Base-by-base conservation (phyloP, 2,797 vertebrate species). In the Girardinus metallicus region DNA sequence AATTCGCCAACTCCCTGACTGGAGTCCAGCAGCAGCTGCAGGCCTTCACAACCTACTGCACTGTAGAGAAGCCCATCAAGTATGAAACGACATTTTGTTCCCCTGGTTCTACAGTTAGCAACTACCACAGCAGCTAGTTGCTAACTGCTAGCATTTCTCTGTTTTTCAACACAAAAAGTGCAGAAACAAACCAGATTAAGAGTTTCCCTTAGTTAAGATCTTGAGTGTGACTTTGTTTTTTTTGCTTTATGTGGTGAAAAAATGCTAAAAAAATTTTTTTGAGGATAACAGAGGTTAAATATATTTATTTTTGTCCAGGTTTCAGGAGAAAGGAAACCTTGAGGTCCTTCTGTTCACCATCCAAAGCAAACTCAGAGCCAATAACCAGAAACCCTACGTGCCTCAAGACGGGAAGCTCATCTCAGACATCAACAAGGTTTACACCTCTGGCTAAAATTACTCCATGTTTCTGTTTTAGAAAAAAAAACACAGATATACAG, bases 11-110 rank as follows among this genome's bases (percentile, higher is more conserved):
- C 95, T 99, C 98, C 0, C 79, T 99, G 78, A 93, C 93, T 0
- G 98, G 98, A 1, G 98, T 99, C 5, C 98, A 99, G 89, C 98
- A 98, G 91, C 98, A 99, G 91, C 96, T 99, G 0, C 98, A 98
- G 86, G 97, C 97, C 31, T 99, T 99, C 88, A 99, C 97, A 0
- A 97, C 97, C 84, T 99, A 99, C 94, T 99, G 98, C 94, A 99
- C 97, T 23, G 93, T 98, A 66, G 98, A 99, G 94, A 99, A 99
- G 55, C 98, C 98, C 0, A 95, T 96, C 93, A 99, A 99, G 98
- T 99, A 95, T 0, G 21, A 53, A 53, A 53, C 23, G 0, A 26
- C 51, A 53, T 26, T 26, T 10, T 26, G 23, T 26, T 49, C 16
- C 47, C 47, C 47, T 9, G 49, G 2, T 53, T 23, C 2, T 3